A percentile compares a stretch with the other conserved stretches of the same genome.
These are phyloP conservation scores for Bufotes viridis DNA, from an alignment of 2,797 vertebrate species.

Conservation along the genomic window DNA sequence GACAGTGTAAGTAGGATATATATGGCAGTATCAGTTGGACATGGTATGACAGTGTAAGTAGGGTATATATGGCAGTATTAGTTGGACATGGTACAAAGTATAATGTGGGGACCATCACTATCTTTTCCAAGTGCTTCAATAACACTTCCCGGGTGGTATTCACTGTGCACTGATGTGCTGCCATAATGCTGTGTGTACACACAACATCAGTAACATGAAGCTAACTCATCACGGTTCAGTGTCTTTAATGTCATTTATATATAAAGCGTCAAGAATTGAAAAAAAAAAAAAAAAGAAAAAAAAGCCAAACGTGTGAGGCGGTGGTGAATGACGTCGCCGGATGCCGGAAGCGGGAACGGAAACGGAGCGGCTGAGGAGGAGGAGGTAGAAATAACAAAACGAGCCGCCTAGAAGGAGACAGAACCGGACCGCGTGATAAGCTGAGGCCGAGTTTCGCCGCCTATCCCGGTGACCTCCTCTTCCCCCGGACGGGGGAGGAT, in stretches of 20 bases:
- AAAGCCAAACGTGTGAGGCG: not conserved
- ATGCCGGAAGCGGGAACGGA: slow-evolving; percentile 50
- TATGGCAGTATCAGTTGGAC: no score
- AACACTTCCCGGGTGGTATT: no score
- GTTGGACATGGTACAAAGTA: no score
- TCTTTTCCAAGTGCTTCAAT: no score
- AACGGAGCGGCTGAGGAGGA: slow-evolving; percentile 32
- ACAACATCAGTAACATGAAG: not conserved
- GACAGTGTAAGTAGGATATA: no score
- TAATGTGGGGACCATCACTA: no score
- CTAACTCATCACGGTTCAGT: not conserved
- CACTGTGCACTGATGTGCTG: no score
- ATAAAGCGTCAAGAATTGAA: slow-evolving; percentile 32
- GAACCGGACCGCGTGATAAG: not conserved
- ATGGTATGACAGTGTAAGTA: no score
- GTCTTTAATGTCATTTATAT: not conserved
- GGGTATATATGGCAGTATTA: no score
- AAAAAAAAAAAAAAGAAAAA: not conserved
- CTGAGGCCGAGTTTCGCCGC: not conserved
- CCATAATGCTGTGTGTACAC: no score
- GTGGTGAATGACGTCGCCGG: slow-evolving; percentile 41
- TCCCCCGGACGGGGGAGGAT: not conserved
- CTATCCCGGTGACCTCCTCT: slow-evolving; percentile 2
- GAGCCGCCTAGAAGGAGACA: not conserved
- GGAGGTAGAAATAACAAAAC: slow-evolving; percentile 40